A percentile compares a stretch with the other conserved stretches of the same genome.
These are phyloP conservation scores for Gryon sp. DNA, from an alignment of 1,140 invertebrate genomes.

Conservation along the genomic window DNA sequence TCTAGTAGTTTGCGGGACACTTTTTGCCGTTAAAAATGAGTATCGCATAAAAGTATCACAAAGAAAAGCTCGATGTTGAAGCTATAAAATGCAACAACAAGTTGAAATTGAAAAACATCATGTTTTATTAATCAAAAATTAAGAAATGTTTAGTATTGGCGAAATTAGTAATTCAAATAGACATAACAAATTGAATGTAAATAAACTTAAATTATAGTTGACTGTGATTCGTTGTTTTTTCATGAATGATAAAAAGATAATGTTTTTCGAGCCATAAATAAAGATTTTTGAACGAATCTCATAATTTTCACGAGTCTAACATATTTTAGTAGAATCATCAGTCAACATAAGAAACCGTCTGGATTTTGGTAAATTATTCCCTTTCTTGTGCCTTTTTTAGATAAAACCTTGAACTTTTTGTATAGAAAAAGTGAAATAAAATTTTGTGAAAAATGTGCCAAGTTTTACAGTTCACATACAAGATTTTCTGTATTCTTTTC, in stretches of 20 bases:
- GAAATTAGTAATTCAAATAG: constrained; percentile 5
- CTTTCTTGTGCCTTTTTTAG: no score
- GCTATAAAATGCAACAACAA: no score
- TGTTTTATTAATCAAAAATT: constrained; percentile 17
- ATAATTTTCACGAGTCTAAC: no score
- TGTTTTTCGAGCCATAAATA: background rate
- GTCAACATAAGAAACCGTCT: background rate
- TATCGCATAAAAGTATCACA: background rate
- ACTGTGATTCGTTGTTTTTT: background rate
- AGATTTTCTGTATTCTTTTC: no score
- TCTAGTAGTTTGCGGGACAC: no score
- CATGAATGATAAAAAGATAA: background rate
- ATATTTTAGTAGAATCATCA: no score
- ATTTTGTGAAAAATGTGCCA: no score
- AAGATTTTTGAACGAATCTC: constrained; percentile 1
- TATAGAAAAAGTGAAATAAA: no score
- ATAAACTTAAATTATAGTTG: background rate
- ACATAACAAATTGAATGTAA: background rate
- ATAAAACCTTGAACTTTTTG: no score
- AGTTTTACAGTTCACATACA: no score
- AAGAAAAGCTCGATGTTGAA: background rate
- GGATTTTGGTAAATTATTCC: background rate
- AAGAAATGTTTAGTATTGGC: constrained; percentile 3
- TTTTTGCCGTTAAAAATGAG: no score
- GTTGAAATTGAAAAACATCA: constrained; percentile 4